Percentiles rank a stretch among this genome's conserved stretches.
Conservation (phyloP, 2,797 vertebrate genomes). For the Benthosema pterotum region DNA sequence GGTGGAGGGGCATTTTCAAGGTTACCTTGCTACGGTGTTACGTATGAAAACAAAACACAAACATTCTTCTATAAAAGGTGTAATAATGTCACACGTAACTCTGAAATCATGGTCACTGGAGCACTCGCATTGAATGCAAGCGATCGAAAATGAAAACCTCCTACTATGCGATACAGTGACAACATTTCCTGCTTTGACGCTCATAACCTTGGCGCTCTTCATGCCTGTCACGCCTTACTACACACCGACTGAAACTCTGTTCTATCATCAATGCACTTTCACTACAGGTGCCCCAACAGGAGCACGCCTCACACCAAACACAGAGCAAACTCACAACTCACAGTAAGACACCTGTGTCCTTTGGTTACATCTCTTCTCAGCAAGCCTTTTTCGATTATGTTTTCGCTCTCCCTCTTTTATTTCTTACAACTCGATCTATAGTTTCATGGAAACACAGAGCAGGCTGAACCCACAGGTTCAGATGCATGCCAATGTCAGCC, state of each 20-base stretch:
- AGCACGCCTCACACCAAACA: conserved; percentile 12
- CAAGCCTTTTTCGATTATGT: too few relatives aligned
- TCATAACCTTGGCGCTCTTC: background rate
- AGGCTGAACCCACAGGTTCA: too few relatives aligned
- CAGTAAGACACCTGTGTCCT: too few relatives aligned
- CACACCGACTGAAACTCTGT: background rate
- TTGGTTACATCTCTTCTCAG: too few relatives aligned
- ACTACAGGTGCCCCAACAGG: background rate
- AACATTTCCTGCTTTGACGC: too few relatives aligned
- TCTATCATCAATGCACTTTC: background rate
- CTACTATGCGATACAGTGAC: too few relatives aligned
- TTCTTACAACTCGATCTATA: too few relatives aligned
- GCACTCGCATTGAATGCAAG: background rate
- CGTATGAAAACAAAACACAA: conserved; percentile 4
- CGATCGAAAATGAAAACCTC: conserved; percentile 1
- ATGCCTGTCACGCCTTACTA: background rate
- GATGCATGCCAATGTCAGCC: too few relatives aligned
- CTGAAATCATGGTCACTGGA: background rate
- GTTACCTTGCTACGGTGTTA: conserved; percentile 7
- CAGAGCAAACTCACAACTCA: background rate
- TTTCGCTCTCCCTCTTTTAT: too few relatives aligned
- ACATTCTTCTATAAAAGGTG: conserved; percentile 23
- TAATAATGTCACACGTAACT: too few relatives aligned
- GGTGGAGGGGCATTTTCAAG: conserved; percentile 17
- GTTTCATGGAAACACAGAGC: too few relatives aligned